These are phyloP conservation scores for Brachionus sp. DNA, from an alignment of 1,140 invertebrate species.

Conservation along the genomic window DNA sequence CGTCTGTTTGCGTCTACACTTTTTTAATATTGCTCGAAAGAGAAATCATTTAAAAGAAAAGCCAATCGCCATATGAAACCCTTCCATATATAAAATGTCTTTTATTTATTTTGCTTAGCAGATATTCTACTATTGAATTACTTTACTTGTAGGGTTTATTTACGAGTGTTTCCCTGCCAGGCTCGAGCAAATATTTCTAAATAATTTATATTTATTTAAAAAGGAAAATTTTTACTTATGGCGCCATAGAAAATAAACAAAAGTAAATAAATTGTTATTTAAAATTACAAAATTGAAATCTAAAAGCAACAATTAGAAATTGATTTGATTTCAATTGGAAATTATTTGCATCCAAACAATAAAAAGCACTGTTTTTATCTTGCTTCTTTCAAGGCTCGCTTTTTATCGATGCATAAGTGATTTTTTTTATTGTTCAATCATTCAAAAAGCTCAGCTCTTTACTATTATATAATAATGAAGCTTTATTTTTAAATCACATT, in stretches of 20 bases:
- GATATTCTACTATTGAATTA: not conserved
- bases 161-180: not conserved
- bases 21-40: not conserved
- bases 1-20: not conserved
- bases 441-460: not conserved
- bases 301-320: not conserved
- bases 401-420: not conserved
- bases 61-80: not conserved
- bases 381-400: not conserved
- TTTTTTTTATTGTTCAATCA: not conserved
- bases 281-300: not conserved
- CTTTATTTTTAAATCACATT: not conserved
- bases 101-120: not conserved
- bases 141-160: not conserved
- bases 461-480: not conserved
- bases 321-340: conserved; percentile 3
- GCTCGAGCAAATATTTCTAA: not conserved
- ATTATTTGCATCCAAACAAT: not conserved
- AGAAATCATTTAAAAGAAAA: not conserved
- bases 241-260: not conserved
- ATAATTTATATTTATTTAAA: not conserved
- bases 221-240: not conserved
- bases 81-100: not conserved
- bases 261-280: conserved; percentile 1
- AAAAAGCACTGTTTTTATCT: not conserved